Conservation (phyloP, 2,797 vertebrate species). For the Clarias platycephalus region DNA sequence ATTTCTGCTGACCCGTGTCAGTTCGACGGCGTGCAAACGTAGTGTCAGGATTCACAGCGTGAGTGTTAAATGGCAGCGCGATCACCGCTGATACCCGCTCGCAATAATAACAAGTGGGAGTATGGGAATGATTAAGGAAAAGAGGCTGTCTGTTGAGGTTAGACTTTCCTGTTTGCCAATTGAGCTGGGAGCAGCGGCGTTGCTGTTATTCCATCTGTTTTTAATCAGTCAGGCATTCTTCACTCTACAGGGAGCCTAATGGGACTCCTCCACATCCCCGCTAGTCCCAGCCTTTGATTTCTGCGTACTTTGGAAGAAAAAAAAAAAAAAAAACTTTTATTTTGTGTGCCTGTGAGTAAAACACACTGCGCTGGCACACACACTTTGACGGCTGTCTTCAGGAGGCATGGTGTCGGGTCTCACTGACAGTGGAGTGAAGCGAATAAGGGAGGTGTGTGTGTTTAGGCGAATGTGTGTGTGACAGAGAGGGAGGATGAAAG, state of each 20-base stretch:
- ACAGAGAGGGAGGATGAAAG: background rate
- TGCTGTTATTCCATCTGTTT: slow-evolving; percentile 87
- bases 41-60: slow-evolving; percentile 55
- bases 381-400: background rate
- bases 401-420: slow-evolving; percentile 21
- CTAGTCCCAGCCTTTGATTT: slow-evolving; percentile 73
- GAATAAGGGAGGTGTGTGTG: background rate
- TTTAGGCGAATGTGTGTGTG: slow-evolving; percentile 3
- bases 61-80: slow-evolving; percentile 71
- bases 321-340: slow-evolving; percentile 50
- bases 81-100: slow-evolving; percentile 67
- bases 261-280: slow-evolving; percentile 76
- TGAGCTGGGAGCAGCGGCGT: slow-evolving; percentile 80
- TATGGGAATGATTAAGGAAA: slow-evolving; percentile 87
- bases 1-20: slow-evolving; percentile 9
- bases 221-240: slow-evolving; percentile 84
- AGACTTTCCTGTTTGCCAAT: slow-evolving; percentile 89
- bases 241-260: slow-evolving; percentile 76
- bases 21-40: background rate
- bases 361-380: background rate
- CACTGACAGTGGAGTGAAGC: background rate
- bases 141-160: slow-evolving; percentile 81
- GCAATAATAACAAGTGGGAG: slow-evolving; percentile 83
- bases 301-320: slow-evolving; percentile 60
- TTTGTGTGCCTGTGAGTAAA: slow-evolving; percentile 23